Evolutionary conservation across 2,797 vertebrate genomes (phyloP), one percentile per base, ranked within the genome.

Genomic region (Calcarius lapponicus): DNA sequence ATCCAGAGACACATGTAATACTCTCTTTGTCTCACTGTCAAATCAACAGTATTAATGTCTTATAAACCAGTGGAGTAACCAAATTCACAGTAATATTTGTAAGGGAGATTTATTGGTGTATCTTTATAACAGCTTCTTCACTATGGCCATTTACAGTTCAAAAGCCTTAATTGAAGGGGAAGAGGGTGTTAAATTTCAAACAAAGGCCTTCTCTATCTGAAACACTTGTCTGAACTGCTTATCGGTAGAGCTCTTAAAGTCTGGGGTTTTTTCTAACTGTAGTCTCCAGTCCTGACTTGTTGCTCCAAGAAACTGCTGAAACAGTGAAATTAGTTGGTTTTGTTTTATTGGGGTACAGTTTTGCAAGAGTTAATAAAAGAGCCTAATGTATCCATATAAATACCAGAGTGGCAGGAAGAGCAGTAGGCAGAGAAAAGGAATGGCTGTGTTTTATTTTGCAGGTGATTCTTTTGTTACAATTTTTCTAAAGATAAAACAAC

Each of bases 111-210:
- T 91, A 83, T 50, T 91, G 57, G 69, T 80, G 45, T 64, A 91
- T 85, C 64, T 34, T 51, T 73, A 7, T 70, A 90, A 51, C 61
- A 83, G 82, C 69, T 71, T 85, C 74, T 92, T 90, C 66, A 51
- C 70, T 78, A 13, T 25, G 69, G 16, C 75, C 80, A 38, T 86
- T 95, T 83, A 67, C 87, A 74, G 87, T 91, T 88, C 82, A 88
- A 88, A 93, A 92, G 47, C 80, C 60, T 83, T 90, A 94, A 92
- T 12, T 90, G 91, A 57, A 65, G 43, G 65, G 50, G 75, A 85
- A 78, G 73, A 91, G 87, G 50, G 84, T 93, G 91, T 96, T 93
- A 80, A 25, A 95, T 93, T 95, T 94, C 94, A 90, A 83, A 94
- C 86, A 93, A 83, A 91, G 61, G 65, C 79, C 83, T 83, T 61